phyloP scores from a whole-genome alignment of 2,888 invertebrate species.

The Eulithis testata region DNA sequence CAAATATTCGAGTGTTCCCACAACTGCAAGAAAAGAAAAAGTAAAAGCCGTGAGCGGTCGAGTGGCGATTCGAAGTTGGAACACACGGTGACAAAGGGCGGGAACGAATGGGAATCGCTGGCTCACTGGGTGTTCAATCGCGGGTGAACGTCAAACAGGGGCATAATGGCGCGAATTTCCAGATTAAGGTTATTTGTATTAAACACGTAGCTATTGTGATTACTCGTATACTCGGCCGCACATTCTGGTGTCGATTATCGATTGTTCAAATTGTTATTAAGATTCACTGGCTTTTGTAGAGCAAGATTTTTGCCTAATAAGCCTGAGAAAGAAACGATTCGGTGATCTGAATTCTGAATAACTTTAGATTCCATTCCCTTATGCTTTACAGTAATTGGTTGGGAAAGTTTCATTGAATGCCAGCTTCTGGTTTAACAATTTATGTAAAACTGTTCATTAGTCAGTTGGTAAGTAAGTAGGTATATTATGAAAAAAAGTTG shows the following conservation, averaged over 20 bases:
- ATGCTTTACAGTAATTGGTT: constrained; percentile 27
- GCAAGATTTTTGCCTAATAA: constrained; percentile 56
- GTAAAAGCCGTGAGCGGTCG: constrained; percentile 58
- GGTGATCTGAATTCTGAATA: constrained; percentile 44
- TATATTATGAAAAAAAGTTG: background rate
- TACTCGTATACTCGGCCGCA: constrained; percentile 61
- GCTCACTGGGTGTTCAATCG: constrained; percentile 70
- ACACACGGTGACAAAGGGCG: constrained; percentile 61
- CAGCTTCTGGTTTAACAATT: constrained; percentile 8
- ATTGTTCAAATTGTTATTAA: constrained; percentile 52
- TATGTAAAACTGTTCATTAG: constrained; percentile 13
- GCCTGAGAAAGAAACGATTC: constrained; percentile 60
- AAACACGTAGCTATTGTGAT: constrained; percentile 70
- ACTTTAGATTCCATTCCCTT: constrained; percentile 31
- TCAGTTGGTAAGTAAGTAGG: background rate
- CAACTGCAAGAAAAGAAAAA: constrained; percentile 66
- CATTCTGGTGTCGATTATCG: constrained; percentile 56
- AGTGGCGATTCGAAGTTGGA: constrained; percentile 64
- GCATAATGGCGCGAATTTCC: constrained; percentile 61
- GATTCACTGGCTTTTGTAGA: constrained; percentile 58
- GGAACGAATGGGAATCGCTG: constrained; percentile 51
- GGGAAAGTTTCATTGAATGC: constrained; percentile 20
- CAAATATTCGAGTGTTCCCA: constrained; percentile 72
- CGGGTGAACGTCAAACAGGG: constrained; percentile 70
- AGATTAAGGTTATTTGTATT: constrained; percentile 78